Evolutionary conservation across 2,797 vertebrate species (phyloP).

Genomic region (Emydoidea blandingii): DNA sequence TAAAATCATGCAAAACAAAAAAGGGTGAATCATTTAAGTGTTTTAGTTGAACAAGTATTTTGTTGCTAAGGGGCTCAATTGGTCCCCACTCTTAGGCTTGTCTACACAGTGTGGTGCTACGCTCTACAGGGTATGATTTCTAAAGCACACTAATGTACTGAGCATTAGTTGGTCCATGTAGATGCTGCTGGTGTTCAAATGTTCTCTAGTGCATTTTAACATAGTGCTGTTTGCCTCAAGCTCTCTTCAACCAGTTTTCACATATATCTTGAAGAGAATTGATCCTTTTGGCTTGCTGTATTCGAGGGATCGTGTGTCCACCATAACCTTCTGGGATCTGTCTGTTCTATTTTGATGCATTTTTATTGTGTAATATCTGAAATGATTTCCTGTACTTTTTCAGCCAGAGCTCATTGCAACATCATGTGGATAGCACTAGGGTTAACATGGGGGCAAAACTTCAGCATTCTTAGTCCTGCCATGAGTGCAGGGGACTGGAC

Average conservation of each 20-base stretch:
- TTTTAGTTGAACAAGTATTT: background rate
- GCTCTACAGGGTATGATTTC: background rate
- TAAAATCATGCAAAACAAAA: background rate
- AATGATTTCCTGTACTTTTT: background rate
- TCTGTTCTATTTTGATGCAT: background rate
- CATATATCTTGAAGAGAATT: background rate
- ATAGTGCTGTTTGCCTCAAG: background rate
- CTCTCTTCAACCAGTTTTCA: background rate
- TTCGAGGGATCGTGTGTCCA: background rate
- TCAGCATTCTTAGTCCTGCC: background rate
- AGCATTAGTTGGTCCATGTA: background rate
- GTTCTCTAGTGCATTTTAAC: background rate
- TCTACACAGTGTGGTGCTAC: background rate
- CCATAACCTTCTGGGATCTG: background rate
- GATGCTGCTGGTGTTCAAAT: background rate
- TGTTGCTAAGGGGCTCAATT: background rate
- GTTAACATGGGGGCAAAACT: background rate
- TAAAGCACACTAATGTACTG: background rate
- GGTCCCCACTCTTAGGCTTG: background rate
- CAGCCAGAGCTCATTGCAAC: background rate
- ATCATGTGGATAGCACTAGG: background rate
- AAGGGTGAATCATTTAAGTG: background rate
- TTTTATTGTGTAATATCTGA: background rate
- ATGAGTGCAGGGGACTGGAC: no score
- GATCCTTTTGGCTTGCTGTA: background rate